Base-by-base conservation (phyloP, 2,888 invertebrate species). In the Dichetophora obliterata region DNA sequence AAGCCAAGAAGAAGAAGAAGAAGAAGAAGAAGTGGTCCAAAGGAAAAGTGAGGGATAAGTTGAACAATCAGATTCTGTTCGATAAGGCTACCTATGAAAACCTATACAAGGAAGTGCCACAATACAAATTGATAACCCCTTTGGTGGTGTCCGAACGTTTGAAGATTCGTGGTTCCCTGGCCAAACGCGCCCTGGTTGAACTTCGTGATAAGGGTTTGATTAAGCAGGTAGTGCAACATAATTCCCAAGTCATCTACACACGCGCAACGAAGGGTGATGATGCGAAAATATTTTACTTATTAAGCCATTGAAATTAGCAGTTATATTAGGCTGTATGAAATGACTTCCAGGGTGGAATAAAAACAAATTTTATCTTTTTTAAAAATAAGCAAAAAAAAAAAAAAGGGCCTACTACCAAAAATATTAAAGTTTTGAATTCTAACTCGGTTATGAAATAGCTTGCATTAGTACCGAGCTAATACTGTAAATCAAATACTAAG, bases 1-100 rank as follows among this genome's bases (percentile, higher is more conserved):
- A 97, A 91, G 97, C 97, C 87, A 97, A 97, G 89, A 97, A 97
- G n/a, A n/a, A n/a, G n/a, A n/a, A n/a, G n/a, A n/a, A n/a, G n/a
- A n/a, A n/a, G n/a, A n/a, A n/a, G 96, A 97, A 97, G 96, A 99
- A 99, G 97, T 99, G 99, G 99, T 99, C 99, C 85, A 99, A 99
- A 92, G 99, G 99, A 94, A 99, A 99, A 94, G 98, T 98, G 83
- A 95, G 99, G 89, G 99, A 99, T 90, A 99, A 99, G 93, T 93
- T 99, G 88, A 99, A 99, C 93, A 99, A 99, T 90, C 95, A 98
- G 90, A 98, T 99, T 70, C 91, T 99, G 85, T 99, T 99, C 89
- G 99, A 99, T 90, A 97, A 98, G 90, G 93, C 95, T 68, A 99
- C 99, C 11, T 99, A 99, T 88, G 99, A 99, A 82, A 99, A 99